phyloP scores from a whole-genome alignment of 1,140 invertebrate genomes.

The Colletes latitarsis region DNA sequence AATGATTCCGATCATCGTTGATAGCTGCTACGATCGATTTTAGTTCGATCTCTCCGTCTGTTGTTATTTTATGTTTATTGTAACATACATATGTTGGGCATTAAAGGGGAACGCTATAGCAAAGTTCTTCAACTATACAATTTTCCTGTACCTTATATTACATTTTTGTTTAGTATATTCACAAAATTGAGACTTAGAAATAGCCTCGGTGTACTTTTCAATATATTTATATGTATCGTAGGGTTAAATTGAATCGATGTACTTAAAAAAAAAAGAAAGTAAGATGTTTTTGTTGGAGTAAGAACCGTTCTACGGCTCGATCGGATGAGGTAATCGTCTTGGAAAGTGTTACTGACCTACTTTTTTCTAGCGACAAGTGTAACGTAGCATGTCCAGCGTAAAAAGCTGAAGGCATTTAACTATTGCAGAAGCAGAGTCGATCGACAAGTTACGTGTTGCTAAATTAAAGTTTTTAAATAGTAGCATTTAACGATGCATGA shows the following conservation, averaged over 20 bases:
- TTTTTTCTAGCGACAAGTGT: not conserved
- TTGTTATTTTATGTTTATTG: slow-evolving; percentile 6
- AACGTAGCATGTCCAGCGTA: slow-evolving; percentile 3
- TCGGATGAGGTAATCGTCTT: slow-evolving; percentile 1
- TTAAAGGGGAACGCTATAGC: slow-evolving; percentile 17
- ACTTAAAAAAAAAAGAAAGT: no score
- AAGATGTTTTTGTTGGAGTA: no score
- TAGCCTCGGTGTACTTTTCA: no score
- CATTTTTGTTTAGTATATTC: no score
- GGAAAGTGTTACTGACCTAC: slow-evolving; percentile 35
- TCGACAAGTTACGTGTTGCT: not conserved
- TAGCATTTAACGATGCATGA: no score
- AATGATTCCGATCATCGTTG: slow-evolving; percentile 46
- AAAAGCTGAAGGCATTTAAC: slow-evolving; percentile 16
- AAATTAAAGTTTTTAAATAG: not conserved
- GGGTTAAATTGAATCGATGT: no score
- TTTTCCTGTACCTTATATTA: not conserved
- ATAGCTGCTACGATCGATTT: not conserved
- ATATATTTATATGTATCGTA: no score
- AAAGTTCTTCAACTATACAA: no score
- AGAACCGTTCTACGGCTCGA: not conserved
- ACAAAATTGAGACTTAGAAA: no score
- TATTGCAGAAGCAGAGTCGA: not conserved
- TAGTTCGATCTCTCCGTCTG: not conserved
- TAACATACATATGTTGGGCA: not conserved